A percentile compares a stretch with the other conserved stretches of the same genome.
Evolutionary conservation across 2,888 invertebrate species (phyloP).

Genomic region (Drosophila stalkeri): DNA sequence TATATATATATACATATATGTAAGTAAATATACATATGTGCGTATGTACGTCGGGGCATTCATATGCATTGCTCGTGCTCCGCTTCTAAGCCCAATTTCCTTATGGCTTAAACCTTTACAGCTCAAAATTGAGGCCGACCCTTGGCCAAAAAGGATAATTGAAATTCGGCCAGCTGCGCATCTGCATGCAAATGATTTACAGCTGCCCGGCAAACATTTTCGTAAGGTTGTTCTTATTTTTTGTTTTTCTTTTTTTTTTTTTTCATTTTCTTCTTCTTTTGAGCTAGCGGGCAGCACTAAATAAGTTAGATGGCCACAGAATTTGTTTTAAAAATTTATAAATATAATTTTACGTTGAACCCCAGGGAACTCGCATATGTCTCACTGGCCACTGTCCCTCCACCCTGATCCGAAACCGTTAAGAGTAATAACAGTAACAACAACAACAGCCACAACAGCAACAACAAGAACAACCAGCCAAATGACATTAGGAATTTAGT

Average conservation of each 20-base stretch:
- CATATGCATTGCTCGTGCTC: constrained; percentile 60
- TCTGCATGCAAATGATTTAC: constrained; percentile 68
- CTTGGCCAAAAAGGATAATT: constrained; percentile 66
- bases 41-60: constrained; percentile 43
- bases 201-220: constrained; percentile 50
- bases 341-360: constrained; percentile 52
- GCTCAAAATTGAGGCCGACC: constrained; percentile 37
- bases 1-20: constrained; percentile 27
- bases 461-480: constrained; percentile 38
- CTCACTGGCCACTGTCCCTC: constrained; percentile 26
- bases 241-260: not conserved
- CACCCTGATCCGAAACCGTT: constrained; percentile 40
- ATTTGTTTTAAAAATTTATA: constrained; percentile 66
- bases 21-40: constrained; percentile 1
- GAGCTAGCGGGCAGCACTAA: constrained; percentile 33
- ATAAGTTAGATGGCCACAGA: constrained; percentile 58
- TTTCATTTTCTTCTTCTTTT: not conserved
- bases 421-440: constrained; percentile 41
- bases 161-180: constrained; percentile 65
- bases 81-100: constrained; percentile 56
- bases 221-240: constrained; percentile 5
- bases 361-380: constrained; percentile 60
- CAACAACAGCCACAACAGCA: constrained; percentile 33
- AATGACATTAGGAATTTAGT: constrained; percentile 71
- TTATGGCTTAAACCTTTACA: constrained; percentile 63